Conservation (phyloP, 2,888 invertebrate species). For the Idaea biselata region DNA sequence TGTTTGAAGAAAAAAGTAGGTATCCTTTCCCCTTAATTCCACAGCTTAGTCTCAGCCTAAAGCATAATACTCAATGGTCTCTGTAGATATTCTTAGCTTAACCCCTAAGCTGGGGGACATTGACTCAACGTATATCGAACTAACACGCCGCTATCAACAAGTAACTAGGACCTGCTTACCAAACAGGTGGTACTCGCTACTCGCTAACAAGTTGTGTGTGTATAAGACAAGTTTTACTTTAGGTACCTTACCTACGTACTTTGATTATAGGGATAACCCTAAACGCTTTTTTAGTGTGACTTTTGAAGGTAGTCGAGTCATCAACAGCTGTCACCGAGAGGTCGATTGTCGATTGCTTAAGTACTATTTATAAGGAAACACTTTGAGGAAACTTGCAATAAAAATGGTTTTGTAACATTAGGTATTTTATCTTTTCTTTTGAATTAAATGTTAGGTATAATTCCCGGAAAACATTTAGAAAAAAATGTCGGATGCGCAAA, state of each 20-base stretch:
- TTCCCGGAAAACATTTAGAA: too few relatives aligned
- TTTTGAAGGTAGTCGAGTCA: not conserved
- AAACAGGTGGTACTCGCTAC: not conserved
- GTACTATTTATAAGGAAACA: not conserved
- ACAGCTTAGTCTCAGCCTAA: too few relatives aligned
- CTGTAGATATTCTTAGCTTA: too few relatives aligned
- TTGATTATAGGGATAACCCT: not conserved
- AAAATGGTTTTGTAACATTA: too few relatives aligned
- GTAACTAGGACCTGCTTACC: not conserved
- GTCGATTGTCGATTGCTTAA: not conserved
- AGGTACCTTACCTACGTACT: not conserved
- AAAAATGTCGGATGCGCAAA: too few relatives aligned
- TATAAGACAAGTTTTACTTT: not conserved
- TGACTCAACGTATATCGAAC: not conserved
- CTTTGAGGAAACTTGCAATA: too few relatives aligned
- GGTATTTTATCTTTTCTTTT: too few relatives aligned
- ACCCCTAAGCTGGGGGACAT: not conserved
- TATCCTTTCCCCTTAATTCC: too few relatives aligned
- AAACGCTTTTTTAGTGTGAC: not conserved
- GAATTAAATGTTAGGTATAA: too few relatives aligned
- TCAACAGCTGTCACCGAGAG: not conserved
- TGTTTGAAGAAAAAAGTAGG: too few relatives aligned
- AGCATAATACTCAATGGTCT: too few relatives aligned
- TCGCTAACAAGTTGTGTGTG: not conserved
- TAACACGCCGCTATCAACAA: not conserved